Percentiles rank a stretch among this genome's conserved stretches.
phyloP scores from a whole-genome alignment of 2,888 invertebrate genomes.

The Disparrhopalites patrizii region DNA sequence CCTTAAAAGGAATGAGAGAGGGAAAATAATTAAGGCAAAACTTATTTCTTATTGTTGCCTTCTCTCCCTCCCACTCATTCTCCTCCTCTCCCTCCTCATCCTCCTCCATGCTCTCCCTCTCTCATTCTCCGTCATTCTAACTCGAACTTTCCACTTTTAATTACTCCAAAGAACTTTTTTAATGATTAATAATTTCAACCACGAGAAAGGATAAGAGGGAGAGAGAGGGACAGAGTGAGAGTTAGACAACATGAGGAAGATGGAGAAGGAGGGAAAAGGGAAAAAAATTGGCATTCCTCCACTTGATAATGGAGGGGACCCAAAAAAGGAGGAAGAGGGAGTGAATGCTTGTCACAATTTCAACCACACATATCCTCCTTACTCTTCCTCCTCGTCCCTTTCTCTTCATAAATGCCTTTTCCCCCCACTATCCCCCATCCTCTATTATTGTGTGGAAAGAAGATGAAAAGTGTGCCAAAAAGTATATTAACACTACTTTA shows the following conservation, averaged over 20 bases:
- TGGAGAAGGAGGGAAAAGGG: not conserved
- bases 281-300: conserved; percentile 10
- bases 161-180: conserved; percentile 35
- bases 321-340: conserved; percentile 1
- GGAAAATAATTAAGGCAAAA: conserved; percentile 33
- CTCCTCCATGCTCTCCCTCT: too few species aligned
- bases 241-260: not conserved
- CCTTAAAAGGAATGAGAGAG: conserved; percentile 3
- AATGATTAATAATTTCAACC: conserved; percentile 38
- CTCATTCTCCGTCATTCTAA: too few species aligned
- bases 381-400: conserved; percentile 9
- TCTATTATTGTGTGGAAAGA: not conserved
- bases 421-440: not conserved
- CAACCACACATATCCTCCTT: conserved; percentile 18
- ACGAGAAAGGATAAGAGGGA: conserved; percentile 9
- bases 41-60: conserved; percentile 30
- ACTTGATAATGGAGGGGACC: conserved; percentile 5
- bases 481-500: conserved; percentile 8
- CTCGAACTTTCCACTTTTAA: conserved; percentile 34
- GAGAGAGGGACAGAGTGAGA: not conserved
- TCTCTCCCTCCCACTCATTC: conserved; percentile 10
- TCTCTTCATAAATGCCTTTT: not conserved
- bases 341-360: conserved; percentile 30
- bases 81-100: not conserved
- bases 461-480: conserved; percentile 24